Evolutionary conservation across 2,797 vertebrate species (phyloP), one percentile per base, ranked within the genome.

Genomic region (Pangasius mekongensis): DNA sequence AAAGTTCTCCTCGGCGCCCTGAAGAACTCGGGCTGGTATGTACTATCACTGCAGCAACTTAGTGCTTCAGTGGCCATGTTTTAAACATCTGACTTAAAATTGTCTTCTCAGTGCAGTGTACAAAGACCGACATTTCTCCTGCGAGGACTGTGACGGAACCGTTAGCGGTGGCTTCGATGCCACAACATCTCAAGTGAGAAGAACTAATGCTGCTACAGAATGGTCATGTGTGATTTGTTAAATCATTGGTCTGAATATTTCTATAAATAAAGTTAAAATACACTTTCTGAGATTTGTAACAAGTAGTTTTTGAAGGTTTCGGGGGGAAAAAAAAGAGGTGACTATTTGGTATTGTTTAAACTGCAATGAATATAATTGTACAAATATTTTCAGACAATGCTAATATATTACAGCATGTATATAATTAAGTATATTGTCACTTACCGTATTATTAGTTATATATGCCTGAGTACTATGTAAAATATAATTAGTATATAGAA

Each of bases 151-250:
- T 86, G 97, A 97, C 52, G 97, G 97, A 78, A 96, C 95, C 5
- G 98, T 99, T 87, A 96, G 98, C 71, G 99, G 99, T 27, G 99
- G 99, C 78, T 99, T 99, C 78, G 98, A 99, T 85, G 95, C 98
- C 2, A 93, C 96, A 0, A 95, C 97, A 0, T 99, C 98, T 90
- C 98, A 99, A 94, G 98, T 99, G 93, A 91, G 93, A 58, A 39
- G 16, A 82, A 14, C 33, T 13, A 58, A 58, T 58, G 77, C 56
- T 27, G 10, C 22, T 60, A 43, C n/a, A 54, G 13, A 54, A 18
- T 1, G 47, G 5, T 24, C 18, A 24, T 78, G 1, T 16, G 3
- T 7, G 22, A 60, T 39, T 0, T 22, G 8, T 33, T 30, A 5
- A 10, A 60, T 33, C 0, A 18, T 36, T 36, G 24, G 24, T 52